A percentile compares a stretch with the other conserved stretches of the same genome.
phyloP scores from a whole-genome alignment of 2,888 invertebrate species.

The Myathropa florea region DNA sequence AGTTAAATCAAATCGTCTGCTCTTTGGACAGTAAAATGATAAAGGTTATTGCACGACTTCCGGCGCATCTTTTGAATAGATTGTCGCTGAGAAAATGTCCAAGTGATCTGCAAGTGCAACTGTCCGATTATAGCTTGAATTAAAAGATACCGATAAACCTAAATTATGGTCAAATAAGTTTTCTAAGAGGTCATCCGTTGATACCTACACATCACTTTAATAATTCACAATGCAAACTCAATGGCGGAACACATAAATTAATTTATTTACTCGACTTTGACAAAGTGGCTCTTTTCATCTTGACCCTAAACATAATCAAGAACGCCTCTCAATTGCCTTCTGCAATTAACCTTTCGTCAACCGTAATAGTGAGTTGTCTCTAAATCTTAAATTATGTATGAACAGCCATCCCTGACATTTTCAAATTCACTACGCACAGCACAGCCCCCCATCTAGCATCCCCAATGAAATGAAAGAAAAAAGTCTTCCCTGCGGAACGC shows the following conservation, averaged over 20 bases:
- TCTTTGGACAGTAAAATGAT: too few species aligned
- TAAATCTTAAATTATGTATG: constrained; percentile 20
- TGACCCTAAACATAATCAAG: background rate
- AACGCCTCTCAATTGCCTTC: background rate
- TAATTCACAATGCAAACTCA: too few species aligned
- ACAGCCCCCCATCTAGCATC: background rate
- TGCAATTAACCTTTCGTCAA: constrained; percentile 30
- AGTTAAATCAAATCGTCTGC: too few species aligned
- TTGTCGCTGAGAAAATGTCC: too few species aligned
- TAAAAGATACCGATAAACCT: too few species aligned
- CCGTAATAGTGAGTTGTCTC: background rate
- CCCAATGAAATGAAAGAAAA: constrained; percentile 17
- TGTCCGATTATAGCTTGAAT: too few species aligned
- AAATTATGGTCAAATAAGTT: too few species aligned
- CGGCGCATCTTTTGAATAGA: too few species aligned
- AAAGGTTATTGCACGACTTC: too few species aligned
- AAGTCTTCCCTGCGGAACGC: constrained; percentile 60
- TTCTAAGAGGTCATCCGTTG: too few species aligned
- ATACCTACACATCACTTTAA: too few species aligned
- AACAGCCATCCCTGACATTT: constrained; percentile 4
- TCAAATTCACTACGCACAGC: background rate
- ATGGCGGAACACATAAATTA: background rate
- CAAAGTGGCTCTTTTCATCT: background rate
- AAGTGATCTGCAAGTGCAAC: too few species aligned
- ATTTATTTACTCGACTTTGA: background rate